phyloP scores from a whole-genome alignment of 2,888 invertebrate genomes.

The Linnaemya vulpina region DNA sequence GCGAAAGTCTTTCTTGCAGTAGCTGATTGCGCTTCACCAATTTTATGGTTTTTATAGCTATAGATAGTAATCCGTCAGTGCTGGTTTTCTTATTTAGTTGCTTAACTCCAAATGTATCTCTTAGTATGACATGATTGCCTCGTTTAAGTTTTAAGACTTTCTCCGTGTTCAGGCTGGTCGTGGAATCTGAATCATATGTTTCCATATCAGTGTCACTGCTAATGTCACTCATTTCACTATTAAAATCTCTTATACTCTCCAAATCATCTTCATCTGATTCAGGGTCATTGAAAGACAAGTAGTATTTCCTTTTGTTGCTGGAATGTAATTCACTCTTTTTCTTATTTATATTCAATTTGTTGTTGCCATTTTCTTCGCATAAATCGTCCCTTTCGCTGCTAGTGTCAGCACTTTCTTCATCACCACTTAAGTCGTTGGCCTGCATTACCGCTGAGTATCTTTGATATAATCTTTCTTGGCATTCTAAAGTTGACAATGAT shows the following conservation, averaged over 20 bases:
- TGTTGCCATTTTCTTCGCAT: constrained; percentile 30
- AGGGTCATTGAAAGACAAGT: constrained; percentile 33
- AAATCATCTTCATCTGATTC: constrained; percentile 69
- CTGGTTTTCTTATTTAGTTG: constrained; percentile 69
- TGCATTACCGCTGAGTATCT: constrained; percentile 17
- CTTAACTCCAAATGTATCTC: constrained; percentile 51
- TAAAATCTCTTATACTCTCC: constrained; percentile 45
- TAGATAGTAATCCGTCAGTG: constrained; percentile 85
- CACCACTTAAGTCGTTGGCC: not conserved
- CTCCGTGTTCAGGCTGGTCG: constrained; percentile 60
- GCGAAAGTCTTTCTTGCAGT: constrained; percentile 86
- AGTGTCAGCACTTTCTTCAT: not conserved
- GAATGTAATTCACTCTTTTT: constrained; percentile 36
- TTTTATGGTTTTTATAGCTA: constrained; percentile 86
- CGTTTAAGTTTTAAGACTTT: constrained; percentile 58
- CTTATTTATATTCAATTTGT: constrained; percentile 33
- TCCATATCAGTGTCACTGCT: constrained; percentile 48
- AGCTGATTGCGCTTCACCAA: constrained; percentile 86
- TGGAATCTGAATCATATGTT: constrained; percentile 55
- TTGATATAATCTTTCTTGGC: constrained; percentile 38
- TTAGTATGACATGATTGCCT: constrained; percentile 48
- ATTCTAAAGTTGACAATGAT: constrained; percentile 57
- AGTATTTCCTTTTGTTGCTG: constrained; percentile 53
- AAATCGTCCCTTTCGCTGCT: constrained; percentile 33
- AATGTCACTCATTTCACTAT: constrained; percentile 46